Base-by-base conservation (phyloP, 2,888 invertebrate genomes). In the Nemapogon koenigi region DNA sequence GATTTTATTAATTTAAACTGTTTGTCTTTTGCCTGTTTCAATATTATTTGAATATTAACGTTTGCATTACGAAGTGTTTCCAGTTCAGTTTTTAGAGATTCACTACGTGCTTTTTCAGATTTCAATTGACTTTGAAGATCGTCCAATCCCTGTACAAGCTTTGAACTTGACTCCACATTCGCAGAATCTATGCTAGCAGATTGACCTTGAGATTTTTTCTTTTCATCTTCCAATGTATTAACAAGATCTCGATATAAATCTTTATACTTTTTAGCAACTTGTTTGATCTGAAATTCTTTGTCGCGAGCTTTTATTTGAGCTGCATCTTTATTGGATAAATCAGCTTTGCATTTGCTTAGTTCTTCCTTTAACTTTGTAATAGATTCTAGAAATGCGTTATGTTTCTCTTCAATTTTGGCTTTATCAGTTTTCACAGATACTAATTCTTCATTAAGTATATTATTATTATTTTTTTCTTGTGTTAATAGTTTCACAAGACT, bases 181-280 rank as follows among this genome's bases (percentile, higher is more conserved):
- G 70, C 71, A 16, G 64, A 67, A 33, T 67, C 68, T 11, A 76
- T 71, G 19, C 79, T 81, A 16, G 80, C 81, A 2, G 66, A 65
- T 46, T 84, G 83, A 1, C 67, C 82, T 49, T 82, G 85, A 38
- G 63, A 64, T 46, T 76, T 82, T 45, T 80, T 81, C 50, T 83
- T 84, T 32, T 84, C 37, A 11, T 27, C 17, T 28, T 37, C 28
- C 2, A 37, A 27, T 2, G 37, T 28, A 28, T 28, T 16, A 3
- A 27, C 28, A 6, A 37, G 17, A 8, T 37, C 37, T 16, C 17
- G 11, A 17, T 83, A 93, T 49, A 90, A 90, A 7, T 85, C 88
- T 64, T 95, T 96, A 61, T 96, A 97, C 54, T 94, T 94, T 53
- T 94, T 91, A 4, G 95, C 97, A 47, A 97, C 92, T 61, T 91